Evolutionary conservation across 1,140 invertebrate genomes (phyloP), one percentile per base, ranked within the genome.

Genomic region (Pomacea maculata): DNA sequence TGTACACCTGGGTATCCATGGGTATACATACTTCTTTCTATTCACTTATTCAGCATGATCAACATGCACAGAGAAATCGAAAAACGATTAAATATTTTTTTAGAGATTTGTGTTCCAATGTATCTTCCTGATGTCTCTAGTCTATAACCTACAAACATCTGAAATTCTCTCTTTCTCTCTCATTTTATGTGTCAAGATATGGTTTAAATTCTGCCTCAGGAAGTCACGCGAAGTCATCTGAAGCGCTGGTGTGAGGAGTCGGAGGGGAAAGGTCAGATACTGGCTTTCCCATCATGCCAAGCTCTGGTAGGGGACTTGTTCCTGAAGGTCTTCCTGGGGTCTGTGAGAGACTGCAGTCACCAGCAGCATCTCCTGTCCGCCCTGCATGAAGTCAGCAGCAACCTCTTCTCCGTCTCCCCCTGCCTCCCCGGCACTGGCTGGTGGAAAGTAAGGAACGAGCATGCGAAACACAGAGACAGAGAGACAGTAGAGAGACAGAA

Each of bases 391-490:
- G 67, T 85, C 45, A 64, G 81, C 10, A 70, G 82, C n/a, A 85
- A 84, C 77, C 19, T 86, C n/a, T 76, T 87, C 55, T 77, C 80
- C 21, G 3, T 87, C n/a, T 84, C 86, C 4, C 11, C 82, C 54
- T 34, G 73, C 29, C 61, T 87, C 19, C 86, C 85, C 29, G 85
- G 85, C 15, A 63, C 74, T 57, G 86, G 84, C 4, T 83, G 85
- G 61, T 34, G 82, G 34, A 86, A 87, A 76, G 86, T 85, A 57
- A 82, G 83, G 65, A 70, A 4, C 11, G 8, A 8, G 57, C 57
- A 17, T 61, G 57, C 15, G 57, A 61, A 8, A 61, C 11, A 61
- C 1, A 57, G 55, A 9, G 57, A 61, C 11, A 61, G 57, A 45
- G 1, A 6, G 34, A 25, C 25, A 25, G 25, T 0, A 45, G 34